Base-by-base conservation (phyloP, 1,140 invertebrate genomes). In the Neoseiulus cucumeris region DNA sequence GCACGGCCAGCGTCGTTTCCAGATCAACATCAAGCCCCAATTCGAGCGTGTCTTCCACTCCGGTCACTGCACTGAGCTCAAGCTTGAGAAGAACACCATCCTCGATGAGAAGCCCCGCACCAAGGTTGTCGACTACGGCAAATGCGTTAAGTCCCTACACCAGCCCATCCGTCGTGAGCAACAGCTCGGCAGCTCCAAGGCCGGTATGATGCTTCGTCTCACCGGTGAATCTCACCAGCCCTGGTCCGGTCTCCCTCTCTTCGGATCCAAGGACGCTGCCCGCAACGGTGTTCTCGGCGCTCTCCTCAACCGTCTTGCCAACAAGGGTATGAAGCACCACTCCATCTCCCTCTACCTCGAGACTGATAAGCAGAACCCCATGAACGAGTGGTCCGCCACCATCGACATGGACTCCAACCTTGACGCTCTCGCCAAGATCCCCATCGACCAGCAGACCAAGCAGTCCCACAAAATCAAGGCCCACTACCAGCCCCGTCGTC, bases 21-120 rank as follows among this genome's bases (percentile, higher is more conserved):
- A 12, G 14, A 20, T 25, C 14, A 59, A 25, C 51, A 5, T 59
- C 22, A 59, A 59, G 14, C 51, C 51, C 51, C 17, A 59, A 2
- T 59, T 59, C 51, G 51, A 25, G 51, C 51, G 51, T 59, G 17
- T 59, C 22, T 25, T 59, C 22, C 51, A 59, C 51, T 29, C 51
- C 9, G 51, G 14, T 17, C 22, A 29, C 22, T 59, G 51, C 51
- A 14, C 51, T 33, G 51, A 59, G 22, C 51, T 59, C 22, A 59
- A 59, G 51, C 51, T 59, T 9, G n/a, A 17, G 51, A 25, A 17
- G 14, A 59, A 59, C 51, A 59, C 51, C 22, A 59, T 59, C 9
- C 1, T 59, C 22, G 22, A 25, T 20, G 22, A 59, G 22, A 25
- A 59, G 22, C 51, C 51, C 22, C 14, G 51, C 22, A 59, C 14